Evolutionary conservation across 2,113 vertebrate species (phyloP).

Genomic region (Theristicus caerulescens): DNA sequence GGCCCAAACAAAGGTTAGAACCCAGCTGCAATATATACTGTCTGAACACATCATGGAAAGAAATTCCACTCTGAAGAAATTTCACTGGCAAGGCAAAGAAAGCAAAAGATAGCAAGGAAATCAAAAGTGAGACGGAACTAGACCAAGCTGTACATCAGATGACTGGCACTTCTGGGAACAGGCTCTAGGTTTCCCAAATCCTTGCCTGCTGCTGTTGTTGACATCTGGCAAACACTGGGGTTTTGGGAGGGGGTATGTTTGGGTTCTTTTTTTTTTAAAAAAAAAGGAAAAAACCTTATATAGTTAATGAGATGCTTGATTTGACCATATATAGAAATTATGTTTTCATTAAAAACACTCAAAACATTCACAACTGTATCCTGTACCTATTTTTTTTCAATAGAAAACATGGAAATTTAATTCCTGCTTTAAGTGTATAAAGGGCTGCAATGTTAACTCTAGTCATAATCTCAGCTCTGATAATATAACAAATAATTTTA

Average conservation of each 20-base stretch:
- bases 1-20: not conserved
- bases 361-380: not conserved
- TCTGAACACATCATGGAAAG: not conserved
- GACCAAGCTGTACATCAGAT: not conserved
- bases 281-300: not conserved
- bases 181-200: not conserved
- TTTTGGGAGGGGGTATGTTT: not conserved
- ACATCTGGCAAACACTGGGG: not conserved
- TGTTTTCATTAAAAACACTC: not conserved
- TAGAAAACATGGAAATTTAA: not conserved
- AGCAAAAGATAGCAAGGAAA: not conserved
- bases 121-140: not conserved
- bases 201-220: not conserved
- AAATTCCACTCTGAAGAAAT: not conserved
- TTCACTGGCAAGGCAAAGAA: not conserved
- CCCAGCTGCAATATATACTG: not conserved
- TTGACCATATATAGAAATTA: not conserved
- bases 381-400: not conserved
- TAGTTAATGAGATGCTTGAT: not conserved
- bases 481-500: not conserved
- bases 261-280: not conserved
- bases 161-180: not conserved
- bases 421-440: not conserved
- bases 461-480: not conserved
- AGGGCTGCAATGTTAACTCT: not conserved